Evolutionary conservation across 2,113 vertebrate genomes (phyloP).

Genomic region (Barnardius zonarius): DNA sequence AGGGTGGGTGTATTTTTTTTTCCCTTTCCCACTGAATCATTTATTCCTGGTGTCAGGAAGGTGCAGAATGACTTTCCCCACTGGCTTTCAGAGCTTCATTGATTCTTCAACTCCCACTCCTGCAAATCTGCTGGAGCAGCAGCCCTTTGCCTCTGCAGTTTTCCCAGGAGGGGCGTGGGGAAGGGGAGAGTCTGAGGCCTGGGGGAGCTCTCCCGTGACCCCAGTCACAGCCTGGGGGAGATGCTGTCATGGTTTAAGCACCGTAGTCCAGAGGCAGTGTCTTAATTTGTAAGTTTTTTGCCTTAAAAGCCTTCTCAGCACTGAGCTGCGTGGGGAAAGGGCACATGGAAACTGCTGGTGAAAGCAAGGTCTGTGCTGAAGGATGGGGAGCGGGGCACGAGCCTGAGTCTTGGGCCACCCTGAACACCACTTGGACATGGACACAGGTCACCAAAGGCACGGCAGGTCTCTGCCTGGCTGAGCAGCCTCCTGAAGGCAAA

Average conservation of each 20-base stretch:
- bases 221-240: neutral
- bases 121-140: conserved; percentile 66
- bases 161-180: neutral
- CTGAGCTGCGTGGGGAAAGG: neutral
- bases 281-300: neutral
- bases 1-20: conserved; percentile 35
- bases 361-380: neutral
- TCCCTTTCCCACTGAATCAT: conserved; percentile 55
- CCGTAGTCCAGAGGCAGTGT: neutral
- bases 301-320: neutral
- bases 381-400: neutral
- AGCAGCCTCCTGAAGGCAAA: neutral
- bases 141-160: conserved; percentile 28
- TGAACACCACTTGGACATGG: neutral
- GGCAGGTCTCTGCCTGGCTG: neutral
- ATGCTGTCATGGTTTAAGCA: neutral
- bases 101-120: conserved; percentile 60
- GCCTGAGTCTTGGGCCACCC: neutral
- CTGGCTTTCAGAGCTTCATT: conserved; percentile 66
- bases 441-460: neutral
- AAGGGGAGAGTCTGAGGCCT: neutral
- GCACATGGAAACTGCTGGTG: neutral
- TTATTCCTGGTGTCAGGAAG: conserved; percentile 76
- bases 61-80: conserved; percentile 60
- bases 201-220: neutral